Conservation (phyloP, 2,113 vertebrate genomes). For the Arizona elegans region DNA sequence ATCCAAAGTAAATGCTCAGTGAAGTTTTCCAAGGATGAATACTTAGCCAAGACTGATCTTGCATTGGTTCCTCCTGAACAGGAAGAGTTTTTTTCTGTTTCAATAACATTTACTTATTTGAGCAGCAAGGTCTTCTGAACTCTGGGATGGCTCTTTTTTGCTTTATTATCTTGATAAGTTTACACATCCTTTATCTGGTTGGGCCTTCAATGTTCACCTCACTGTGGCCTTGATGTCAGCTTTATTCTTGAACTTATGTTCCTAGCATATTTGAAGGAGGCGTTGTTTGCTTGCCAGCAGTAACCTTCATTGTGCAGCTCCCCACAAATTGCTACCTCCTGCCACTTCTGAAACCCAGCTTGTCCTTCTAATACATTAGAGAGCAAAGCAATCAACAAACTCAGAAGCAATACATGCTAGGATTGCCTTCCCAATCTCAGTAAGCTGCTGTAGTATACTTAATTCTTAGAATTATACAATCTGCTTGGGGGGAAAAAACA, state of each 20-base stretch:
- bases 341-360: background rate
- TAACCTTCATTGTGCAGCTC: background rate
- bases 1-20: background rate
- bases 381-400: background rate
- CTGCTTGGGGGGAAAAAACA: background rate
- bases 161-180: background rate
- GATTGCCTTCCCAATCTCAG: background rate
- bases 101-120: background rate
- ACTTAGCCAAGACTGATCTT: background rate
- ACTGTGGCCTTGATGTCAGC: background rate
- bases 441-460: background rate
- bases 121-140: background rate
- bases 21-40: background rate
- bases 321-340: background rate
- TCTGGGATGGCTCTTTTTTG: background rate
- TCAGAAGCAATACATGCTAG: background rate
- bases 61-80: background rate
- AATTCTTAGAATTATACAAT: background rate
- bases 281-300: background rate
- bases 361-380: background rate
- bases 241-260: background rate
- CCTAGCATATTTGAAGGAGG: background rate
- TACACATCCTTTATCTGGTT: background rate
- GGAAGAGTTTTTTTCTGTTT: background rate
- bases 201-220: background rate